A percentile compares a stretch with the other conserved stretches of the same genome.
These are phyloP conservation scores for Macrophya annulata DNA, from an alignment of 2,888 invertebrate species.

Conservation along the genomic window DNA sequence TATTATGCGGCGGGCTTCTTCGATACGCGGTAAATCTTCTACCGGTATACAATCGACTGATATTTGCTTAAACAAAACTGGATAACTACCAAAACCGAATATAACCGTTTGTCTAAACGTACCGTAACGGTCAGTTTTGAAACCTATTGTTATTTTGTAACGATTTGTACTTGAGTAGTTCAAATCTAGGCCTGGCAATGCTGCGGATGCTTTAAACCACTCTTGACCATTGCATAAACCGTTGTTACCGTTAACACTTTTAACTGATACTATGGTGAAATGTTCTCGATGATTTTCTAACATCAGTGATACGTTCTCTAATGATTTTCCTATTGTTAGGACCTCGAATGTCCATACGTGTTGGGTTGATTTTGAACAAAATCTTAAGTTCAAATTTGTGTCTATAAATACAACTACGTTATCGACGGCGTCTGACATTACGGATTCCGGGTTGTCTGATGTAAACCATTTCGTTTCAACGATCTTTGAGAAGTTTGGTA, in stretches of 20 bases:
- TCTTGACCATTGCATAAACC: constrained; percentile 50
- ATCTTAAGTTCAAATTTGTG: constrained; percentile 61
- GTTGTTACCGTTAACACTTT: constrained; percentile 65
- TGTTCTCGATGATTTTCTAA: constrained; percentile 68
- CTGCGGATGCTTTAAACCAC: constrained; percentile 54
- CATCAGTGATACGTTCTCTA: constrained; percentile 68
- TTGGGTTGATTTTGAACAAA: constrained; percentile 60
- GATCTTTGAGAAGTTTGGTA: constrained; percentile 49
- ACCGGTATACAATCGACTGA: constrained; percentile 90
- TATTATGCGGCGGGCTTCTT: constrained; percentile 85
- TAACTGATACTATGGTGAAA: constrained; percentile 68
- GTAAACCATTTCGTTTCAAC: constrained; percentile 61
- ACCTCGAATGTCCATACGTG: constrained; percentile 64
- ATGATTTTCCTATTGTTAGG: constrained; percentile 64
- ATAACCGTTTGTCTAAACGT: constrained; percentile 90
- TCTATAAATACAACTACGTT: constrained; percentile 59
- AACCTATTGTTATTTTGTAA: constrained; percentile 53
- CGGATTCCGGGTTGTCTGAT: constrained; percentile 63
- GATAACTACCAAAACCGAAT: constrained; percentile 87
- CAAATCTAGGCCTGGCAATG: constrained; percentile 60
- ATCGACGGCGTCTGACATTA: constrained; percentile 61
- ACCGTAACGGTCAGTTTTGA: constrained; percentile 80
- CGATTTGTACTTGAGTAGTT: constrained; percentile 56
- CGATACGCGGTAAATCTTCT: constrained; percentile 84
- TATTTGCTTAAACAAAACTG: constrained; percentile 85